Evolutionary conservation across 2,113 vertebrate species (phyloP), one percentile per base, ranked within the genome.

Genomic region (Megaleporinus macrocephalus): DNA sequence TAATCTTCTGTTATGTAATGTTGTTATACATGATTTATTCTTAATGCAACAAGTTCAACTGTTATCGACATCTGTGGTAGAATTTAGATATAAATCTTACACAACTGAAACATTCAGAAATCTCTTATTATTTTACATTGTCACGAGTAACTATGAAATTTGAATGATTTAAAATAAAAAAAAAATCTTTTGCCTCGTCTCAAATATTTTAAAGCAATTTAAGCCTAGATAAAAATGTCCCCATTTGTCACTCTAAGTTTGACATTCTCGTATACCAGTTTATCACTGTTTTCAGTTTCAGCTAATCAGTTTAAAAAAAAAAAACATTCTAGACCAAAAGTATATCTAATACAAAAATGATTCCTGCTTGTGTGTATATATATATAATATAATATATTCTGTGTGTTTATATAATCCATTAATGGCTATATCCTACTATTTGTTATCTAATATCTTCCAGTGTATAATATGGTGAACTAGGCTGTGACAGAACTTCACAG

Each of bases 231-330:
- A 55, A 53, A 41, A 69, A 36, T 24, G 14, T 12, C 2, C 22
- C 49, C 26, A 20, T 68, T n/a, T 70, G 5, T 68, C 63, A 33
- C 29, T 5, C 36, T 36, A 68, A 13, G 33, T 41, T 36, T 1
- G 29, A 70, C 11, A 13, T 7, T 33, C 65, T 65, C 18, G 33
- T 65, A 16, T 65, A 65, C 61, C 26, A 29, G 26, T 75, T 41
- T 30, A 82, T 61, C 79, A 86, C 63, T 85, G 71, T 81, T 72
- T 80, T 83, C 79, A 30, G 73, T 33, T 86, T 83, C 76, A 86
- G 84, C 84, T 84, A 84, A 84, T 69, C 44, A 29, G 47, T 80
- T 66, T 63, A 68, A 85, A 79, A 24, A 61, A 63, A 84, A 41
- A 73, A 1, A 22, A 66, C 20, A 29, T 73, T 5, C 22, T 57